phyloP scores from a whole-genome alignment of 35 echinoderm and acorn worm genomes.

The Holothuria glaberrima region DNA sequence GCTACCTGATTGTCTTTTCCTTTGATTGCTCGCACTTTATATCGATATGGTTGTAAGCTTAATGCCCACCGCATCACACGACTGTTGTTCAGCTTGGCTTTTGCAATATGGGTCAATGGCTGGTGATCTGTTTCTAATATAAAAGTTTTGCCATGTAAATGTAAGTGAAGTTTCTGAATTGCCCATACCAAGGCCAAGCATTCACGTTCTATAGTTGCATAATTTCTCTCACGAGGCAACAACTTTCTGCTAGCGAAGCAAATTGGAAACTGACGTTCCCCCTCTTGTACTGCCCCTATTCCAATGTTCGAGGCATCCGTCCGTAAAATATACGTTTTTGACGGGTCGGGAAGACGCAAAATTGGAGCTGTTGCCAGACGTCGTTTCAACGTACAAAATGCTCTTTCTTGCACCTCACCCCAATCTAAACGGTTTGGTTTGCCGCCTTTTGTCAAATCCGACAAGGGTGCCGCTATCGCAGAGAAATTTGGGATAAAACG shows the following conservation, averaged over 20 bases:
- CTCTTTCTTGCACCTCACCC: slow-evolving; percentile 46
- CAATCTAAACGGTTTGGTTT: slow-evolving; percentile 54
- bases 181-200: slow-evolving; percentile 56
- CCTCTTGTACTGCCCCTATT: slow-evolving; percentile 56
- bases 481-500: slow-evolving; percentile 1
- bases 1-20: slow-evolving; percentile 28
- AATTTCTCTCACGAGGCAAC: slow-evolving; percentile 24
- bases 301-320: slow-evolving; percentile 71
- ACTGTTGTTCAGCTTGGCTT: slow-evolving; percentile 24
- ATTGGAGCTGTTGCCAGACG: slow-evolving; percentile 59
- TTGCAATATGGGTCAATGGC: slow-evolving; percentile 18
- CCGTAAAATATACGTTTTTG: slow-evolving; percentile 44
- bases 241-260: slow-evolving; percentile 72
- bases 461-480: not conserved
- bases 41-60: slow-evolving; percentile 37
- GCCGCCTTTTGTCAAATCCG: slow-evolving; percentile 1
- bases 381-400: slow-evolving; percentile 63
- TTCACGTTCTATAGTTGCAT: slow-evolving; percentile 29
- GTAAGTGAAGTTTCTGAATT: slow-evolving; percentile 31
- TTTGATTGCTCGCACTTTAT: slow-evolving; percentile 36
- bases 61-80: slow-evolving; percentile 48
- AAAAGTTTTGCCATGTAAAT: slow-evolving; percentile 47
- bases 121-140: slow-evolving; percentile 61
- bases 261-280: slow-evolving; percentile 43
- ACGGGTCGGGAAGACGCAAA: slow-evolving; percentile 46